Conservation (phyloP, 1,140 invertebrate genomes). For the Trachymyrmex cornetzi region DNA sequence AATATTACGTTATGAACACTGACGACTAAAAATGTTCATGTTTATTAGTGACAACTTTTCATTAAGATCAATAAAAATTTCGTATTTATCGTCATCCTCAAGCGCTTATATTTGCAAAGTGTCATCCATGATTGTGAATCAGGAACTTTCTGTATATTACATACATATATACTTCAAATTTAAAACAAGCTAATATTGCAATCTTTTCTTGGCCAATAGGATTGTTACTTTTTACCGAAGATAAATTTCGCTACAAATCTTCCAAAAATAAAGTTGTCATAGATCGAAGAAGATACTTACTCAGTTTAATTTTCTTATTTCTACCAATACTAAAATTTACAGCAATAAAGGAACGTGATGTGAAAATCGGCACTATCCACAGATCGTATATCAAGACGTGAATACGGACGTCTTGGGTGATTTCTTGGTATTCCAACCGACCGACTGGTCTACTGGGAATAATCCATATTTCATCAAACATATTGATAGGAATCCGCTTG, state of each 20-base stretch:
- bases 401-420: constrained; percentile 41
- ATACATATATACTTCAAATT: background rate
- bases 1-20: background rate
- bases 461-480: constrained; percentile 83
- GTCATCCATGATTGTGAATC: background rate
- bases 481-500: constrained; percentile 72
- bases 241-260: background rate
- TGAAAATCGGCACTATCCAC: constrained; percentile 1
- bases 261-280: background rate
- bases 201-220: background rate
- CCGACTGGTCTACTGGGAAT: constrained; percentile 75
- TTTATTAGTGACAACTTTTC: background rate
- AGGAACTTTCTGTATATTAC: background rate
- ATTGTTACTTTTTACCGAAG: background rate
- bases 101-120: background rate
- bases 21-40: background rate
- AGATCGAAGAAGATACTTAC: background rate
- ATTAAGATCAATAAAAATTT: background rate
- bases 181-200: background rate
- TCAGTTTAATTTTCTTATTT: constrained; percentile 35
- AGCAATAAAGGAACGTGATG: constrained; percentile 16
- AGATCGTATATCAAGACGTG: constrained; percentile 45
- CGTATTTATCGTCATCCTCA: background rate
- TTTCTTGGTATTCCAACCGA: constrained; percentile 57
- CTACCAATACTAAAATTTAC: constrained; percentile 3